Percentiles rank a stretch among this genome's conserved stretches.
Evolutionary conservation across 1,140 invertebrate genomes (phyloP).

Genomic region (Trichogramma pretiosum): DNA sequence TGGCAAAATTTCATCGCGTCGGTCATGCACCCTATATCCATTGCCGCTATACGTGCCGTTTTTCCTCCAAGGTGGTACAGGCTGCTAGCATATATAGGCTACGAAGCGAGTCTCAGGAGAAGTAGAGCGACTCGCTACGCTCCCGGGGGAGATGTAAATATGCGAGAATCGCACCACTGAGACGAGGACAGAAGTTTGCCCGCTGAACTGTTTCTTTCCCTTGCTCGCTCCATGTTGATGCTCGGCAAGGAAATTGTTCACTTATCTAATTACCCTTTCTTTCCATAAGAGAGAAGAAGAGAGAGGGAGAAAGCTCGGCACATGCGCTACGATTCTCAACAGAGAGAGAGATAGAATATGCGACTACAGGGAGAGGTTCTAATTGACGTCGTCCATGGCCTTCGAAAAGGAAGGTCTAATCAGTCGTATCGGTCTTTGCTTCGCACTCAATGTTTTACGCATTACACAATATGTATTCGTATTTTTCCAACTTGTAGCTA

Average conservation of each 20-base stretch:
- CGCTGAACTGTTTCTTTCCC: too few relatives aligned
- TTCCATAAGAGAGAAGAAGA: not conserved
- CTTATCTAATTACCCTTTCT: constrained; percentile 42
- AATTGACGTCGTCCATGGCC: constrained; percentile 17
- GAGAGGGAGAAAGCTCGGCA: not conserved
- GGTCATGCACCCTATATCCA: constrained; percentile 6
- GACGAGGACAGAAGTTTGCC: constrained; percentile 34
- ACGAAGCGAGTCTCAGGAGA: too few relatives aligned
- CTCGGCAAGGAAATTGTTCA: constrained; percentile 35
- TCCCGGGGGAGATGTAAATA: constrained; percentile 46
- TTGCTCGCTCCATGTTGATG: too few relatives aligned
- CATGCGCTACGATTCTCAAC: not conserved
- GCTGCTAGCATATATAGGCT: too few relatives aligned
- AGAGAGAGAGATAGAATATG: not conserved
- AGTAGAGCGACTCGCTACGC: constrained; percentile 1
- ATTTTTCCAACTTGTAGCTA: too few relatives aligned
- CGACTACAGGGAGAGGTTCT: not conserved
- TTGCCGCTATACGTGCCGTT: constrained; percentile 12
- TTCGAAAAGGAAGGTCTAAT: constrained; percentile 17
- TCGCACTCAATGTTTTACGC: too few relatives aligned
- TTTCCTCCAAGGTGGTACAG: constrained; percentile 15
- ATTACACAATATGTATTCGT: too few relatives aligned
- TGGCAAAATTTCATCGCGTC: constrained; percentile 4
- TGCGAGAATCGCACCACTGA: constrained; percentile 42
- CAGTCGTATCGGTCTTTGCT: constrained; percentile 1